phyloP scores from a whole-genome alignment of 2,797 vertebrate species.

The Miichthys miiuy region DNA sequence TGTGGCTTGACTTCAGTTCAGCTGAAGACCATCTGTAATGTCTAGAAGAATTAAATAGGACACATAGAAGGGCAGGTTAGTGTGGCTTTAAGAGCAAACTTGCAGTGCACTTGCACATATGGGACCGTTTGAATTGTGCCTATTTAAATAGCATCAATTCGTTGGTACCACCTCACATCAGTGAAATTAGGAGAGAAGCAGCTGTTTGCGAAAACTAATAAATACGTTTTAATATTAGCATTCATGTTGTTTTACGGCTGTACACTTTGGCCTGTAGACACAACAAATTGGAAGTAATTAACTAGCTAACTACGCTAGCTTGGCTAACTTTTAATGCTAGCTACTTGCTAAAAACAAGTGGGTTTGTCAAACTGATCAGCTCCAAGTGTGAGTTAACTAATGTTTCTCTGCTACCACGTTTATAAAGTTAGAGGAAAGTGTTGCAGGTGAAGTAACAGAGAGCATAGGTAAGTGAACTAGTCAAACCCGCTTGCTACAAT shows the following conservation, averaged over 20 bases:
- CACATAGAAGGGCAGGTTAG: neutral
- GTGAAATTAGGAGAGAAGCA: neutral
- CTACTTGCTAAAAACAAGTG: slow-evolving; percentile 75
- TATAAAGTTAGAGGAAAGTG: neutral
- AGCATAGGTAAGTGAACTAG: neutral
- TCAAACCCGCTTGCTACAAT: too few relatives aligned
- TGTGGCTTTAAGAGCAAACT: neutral
- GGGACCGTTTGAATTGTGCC: neutral
- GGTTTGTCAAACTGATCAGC: slow-evolving; percentile 22
- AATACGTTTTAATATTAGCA: neutral
- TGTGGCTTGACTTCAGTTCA: slow-evolving; percentile 54
- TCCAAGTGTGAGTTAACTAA: neutral
- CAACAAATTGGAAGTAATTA: neutral
- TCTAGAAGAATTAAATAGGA: neutral
- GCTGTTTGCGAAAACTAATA: neutral
- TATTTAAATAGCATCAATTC: neutral
- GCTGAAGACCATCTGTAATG: slow-evolving; percentile 59
- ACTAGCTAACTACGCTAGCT: neutral
- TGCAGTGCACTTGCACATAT: neutral
- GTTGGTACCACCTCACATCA: neutral
- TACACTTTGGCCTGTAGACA: neutral
- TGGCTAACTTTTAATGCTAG: slow-evolving; percentile 44
- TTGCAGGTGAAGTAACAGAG: neutral
- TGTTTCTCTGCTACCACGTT: neutral
- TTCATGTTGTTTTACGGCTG: neutral